Conservation (phyloP, 64 coral and sea anemone species). For the Exaiptasia diaphana region DNA sequence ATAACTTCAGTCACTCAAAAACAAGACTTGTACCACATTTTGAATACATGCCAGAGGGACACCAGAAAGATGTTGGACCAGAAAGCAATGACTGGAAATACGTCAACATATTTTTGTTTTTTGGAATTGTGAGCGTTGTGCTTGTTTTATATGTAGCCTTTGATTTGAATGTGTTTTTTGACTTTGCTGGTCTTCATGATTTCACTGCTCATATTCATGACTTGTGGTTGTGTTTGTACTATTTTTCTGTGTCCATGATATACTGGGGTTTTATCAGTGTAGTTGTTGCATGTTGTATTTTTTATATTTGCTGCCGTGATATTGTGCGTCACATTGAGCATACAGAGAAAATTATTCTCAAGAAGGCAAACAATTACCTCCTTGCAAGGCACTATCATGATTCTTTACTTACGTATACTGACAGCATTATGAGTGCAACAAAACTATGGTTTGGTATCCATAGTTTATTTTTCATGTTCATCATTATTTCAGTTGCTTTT, state of each 20-base stretch:
- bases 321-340: constrained; percentile 16
- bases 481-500: not conserved
- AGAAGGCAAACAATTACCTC: not conserved
- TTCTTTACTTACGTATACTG: constrained; percentile 10
- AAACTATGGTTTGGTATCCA: constrained; percentile 13
- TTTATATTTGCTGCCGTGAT: constrained; percentile 25
- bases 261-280: constrained; percentile 3
- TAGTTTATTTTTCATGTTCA: not conserved
- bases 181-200: constrained; percentile 63
- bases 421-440: not conserved
- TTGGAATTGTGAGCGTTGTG: constrained; percentile 53
- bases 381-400: constrained; percentile 22
- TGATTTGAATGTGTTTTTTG: constrained; percentile 55
- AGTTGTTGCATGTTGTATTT: constrained; percentile 9
- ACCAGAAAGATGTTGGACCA: constrained; percentile 26
- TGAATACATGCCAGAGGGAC: constrained; percentile 33
- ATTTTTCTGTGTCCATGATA: not conserved
- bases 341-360: not conserved
- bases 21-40: constrained; percentile 55
- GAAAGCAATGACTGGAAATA: constrained; percentile 52
- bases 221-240: not conserved
- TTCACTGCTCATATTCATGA: constrained; percentile 35
- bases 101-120: constrained; percentile 42
- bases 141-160: constrained; percentile 52
- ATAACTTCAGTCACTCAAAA: constrained; percentile 35